Evolutionary conservation across 2,797 vertebrate genomes (phyloP).

Genomic region (Crenichthys baileyi): DNA sequence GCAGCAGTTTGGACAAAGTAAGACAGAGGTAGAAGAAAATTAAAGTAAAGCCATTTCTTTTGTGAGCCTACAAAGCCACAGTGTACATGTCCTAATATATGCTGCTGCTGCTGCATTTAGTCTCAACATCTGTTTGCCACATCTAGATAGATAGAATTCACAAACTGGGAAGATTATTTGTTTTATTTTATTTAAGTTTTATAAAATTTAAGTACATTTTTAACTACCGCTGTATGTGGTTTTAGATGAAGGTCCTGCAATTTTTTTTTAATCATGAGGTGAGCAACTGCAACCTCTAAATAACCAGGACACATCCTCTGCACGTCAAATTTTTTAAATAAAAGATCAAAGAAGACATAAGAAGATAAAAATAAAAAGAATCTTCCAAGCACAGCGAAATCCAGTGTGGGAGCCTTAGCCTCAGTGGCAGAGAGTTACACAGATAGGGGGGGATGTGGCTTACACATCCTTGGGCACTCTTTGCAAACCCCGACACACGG

Average conservation of each 20-base stretch:
- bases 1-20: background rate
- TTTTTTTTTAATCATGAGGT: background rate
- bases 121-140: background rate
- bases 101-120: background rate
- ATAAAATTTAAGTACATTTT: background rate
- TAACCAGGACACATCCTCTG: background rate
- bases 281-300: background rate
- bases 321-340: background rate
- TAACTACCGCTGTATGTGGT: background rate
- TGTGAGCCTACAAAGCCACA: background rate
- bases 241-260: background rate
- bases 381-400: background rate
- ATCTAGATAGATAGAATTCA: background rate
- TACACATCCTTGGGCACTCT: slow-evolving; percentile 1
- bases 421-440: background rate
- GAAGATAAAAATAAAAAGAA: background rate
- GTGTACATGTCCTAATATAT: background rate
- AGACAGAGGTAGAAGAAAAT: no score
- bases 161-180: background rate
- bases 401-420: slow-evolving; percentile 5
- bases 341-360: background rate
- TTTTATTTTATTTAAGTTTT: background rate
- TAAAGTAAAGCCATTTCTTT: background rate
- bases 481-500: background rate
- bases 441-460: background rate